phyloP scores from a whole-genome alignment of 2,113 vertebrate species.

The Pteruthius melanotis region DNA sequence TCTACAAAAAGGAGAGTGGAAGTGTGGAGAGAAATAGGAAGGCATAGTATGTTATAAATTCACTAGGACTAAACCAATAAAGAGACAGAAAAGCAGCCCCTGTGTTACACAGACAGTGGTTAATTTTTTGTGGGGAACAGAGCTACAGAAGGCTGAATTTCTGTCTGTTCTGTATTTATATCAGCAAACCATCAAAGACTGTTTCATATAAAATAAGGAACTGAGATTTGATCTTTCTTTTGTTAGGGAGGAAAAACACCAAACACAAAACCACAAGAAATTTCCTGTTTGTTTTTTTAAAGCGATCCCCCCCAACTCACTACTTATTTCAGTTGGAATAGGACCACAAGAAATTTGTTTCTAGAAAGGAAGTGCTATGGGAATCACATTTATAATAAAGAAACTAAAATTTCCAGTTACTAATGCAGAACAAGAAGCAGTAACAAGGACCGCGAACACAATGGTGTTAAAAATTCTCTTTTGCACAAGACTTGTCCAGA shows the following conservation, averaged over 20 bases:
- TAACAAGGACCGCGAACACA: neutral
- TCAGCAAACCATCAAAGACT: neutral
- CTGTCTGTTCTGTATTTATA: neutral
- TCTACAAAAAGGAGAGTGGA: neutral
- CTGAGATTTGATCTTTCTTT: neutral
- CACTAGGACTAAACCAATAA: neutral
- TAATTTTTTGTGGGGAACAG: neutral
- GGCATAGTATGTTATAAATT: neutral
- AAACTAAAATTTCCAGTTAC: neutral
- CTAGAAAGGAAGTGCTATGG: neutral
- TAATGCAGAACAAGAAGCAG: neutral
- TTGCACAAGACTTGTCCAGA: neutral
- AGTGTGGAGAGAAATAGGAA: neutral
- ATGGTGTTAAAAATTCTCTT: neutral
- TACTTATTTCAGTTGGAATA: neutral
- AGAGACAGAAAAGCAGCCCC: neutral
- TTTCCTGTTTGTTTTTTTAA: neutral
- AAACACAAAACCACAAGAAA: neutral
- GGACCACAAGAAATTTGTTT: neutral
- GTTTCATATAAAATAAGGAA: neutral
- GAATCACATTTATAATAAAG: neutral
- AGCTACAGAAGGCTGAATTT: neutral
- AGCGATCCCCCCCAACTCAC: neutral
- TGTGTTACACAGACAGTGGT: neutral
- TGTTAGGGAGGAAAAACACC: neutral